phyloP scores from a whole-genome alignment of 2,797 vertebrate genomes.

The Sciurus carolinensis region DNA sequence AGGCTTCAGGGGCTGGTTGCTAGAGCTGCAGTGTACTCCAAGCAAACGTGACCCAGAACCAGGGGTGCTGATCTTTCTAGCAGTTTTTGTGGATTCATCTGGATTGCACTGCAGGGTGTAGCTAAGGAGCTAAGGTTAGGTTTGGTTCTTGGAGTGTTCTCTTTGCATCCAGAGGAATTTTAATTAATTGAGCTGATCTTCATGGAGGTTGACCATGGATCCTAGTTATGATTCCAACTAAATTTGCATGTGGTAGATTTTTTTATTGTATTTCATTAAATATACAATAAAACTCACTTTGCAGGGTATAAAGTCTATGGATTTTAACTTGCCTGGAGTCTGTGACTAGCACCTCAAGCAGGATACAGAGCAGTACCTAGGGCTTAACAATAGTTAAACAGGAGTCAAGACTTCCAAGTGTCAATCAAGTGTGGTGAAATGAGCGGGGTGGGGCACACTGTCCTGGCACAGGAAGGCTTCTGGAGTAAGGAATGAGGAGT shows the following conservation, averaged over 20 bases:
- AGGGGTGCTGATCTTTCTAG: not conserved
- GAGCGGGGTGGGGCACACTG: too few species aligned
- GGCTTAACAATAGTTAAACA: not conserved
- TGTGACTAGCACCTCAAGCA: not conserved
- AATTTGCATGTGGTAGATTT: not conserved
- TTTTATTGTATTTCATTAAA: not conserved
- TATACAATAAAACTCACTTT: not conserved
- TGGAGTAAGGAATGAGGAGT: not conserved
- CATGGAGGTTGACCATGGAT: not conserved
- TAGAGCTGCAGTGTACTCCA: not conserved
- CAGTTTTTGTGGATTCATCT: not conserved
- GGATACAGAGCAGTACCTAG: not conserved
- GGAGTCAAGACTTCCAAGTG: not conserved
- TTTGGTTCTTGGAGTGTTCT: not conserved
- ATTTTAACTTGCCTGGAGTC: not conserved
- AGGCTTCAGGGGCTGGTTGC: not conserved
- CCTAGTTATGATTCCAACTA: not conserved
- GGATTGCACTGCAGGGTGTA: not conserved
- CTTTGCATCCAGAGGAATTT: not conserved
- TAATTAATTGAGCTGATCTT: not conserved
- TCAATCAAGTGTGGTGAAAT: not conserved
- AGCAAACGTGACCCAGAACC: not conserved
- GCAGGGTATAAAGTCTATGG: not conserved
- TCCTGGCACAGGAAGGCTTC: not conserved
- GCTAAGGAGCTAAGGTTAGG: not conserved